phyloP scores from a whole-genome alignment of 2,888 invertebrate species.

The Scaptomyza cyrtandrae region DNA sequence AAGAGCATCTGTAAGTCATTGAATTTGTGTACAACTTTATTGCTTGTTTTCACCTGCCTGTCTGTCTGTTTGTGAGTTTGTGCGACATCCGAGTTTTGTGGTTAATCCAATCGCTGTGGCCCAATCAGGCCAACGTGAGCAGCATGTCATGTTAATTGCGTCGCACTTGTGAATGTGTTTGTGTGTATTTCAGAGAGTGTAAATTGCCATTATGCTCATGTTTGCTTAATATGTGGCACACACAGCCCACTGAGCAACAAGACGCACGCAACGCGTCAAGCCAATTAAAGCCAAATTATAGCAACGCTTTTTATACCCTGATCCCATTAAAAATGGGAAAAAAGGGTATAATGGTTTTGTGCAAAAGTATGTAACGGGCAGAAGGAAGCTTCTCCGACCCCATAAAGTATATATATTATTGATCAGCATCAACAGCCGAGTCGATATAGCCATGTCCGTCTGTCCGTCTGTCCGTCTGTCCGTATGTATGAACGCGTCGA shows the following conservation, averaged over 20 bases:
- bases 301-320: constrained; percentile 72
- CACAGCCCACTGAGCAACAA: constrained; percentile 50
- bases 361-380: too few species aligned
- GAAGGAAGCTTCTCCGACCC: too few species aligned
- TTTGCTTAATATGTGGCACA: constrained; percentile 76
- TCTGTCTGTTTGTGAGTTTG: constrained; percentile 26
- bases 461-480: too few species aligned
- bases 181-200: constrained; percentile 42
- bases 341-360: too few species aligned
- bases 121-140: constrained; percentile 74
- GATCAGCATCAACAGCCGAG: too few species aligned
- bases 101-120: constrained; percentile 70
- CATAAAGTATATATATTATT: too few species aligned
- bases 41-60: constrained; percentile 51
- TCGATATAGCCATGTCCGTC: too few species aligned
- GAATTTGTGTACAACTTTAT: background rate
- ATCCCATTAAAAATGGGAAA: too few species aligned
- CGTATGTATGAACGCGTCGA: too few species aligned
- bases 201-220: constrained; percentile 77
- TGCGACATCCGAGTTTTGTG: constrained; percentile 59
- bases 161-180: constrained; percentile 10
- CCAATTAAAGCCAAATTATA: constrained; percentile 77
- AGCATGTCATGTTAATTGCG: constrained; percentile 77
- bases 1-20: constrained; percentile 6
- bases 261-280: constrained; percentile 73